These are phyloP conservation scores for Drosophila athabasca DNA, from an alignment of 1,140 invertebrate genomes.

Conservation along the genomic window DNA sequence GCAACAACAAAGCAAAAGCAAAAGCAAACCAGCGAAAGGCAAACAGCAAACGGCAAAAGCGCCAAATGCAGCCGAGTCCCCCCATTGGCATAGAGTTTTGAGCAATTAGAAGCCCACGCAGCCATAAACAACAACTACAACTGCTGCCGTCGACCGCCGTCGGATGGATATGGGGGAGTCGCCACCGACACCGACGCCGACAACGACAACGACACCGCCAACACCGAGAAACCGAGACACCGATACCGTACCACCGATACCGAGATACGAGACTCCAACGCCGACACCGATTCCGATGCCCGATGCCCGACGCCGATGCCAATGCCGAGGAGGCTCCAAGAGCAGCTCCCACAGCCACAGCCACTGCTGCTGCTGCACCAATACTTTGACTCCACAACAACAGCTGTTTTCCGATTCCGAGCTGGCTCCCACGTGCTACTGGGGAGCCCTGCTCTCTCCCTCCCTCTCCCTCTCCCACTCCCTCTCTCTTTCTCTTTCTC, in stretches of 20 bases:
- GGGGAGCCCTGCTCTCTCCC: constrained; percentile 32
- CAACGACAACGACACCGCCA: constrained; percentile 13
- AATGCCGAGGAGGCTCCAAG: constrained; percentile 6
- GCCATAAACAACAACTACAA: constrained; percentile 76
- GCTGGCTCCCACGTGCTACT: constrained; percentile 61
- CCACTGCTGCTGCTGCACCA: constrained; percentile 9
- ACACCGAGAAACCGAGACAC: constrained; percentile 1
- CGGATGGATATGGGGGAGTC: neutral
- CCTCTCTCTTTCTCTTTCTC: constrained; percentile 23
- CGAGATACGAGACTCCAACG: constrained; percentile 8
- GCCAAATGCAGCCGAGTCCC: constrained; percentile 77
- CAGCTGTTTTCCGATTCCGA: constrained; percentile 53
- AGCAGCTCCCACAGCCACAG: constrained; percentile 41
- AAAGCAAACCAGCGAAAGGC: too few relatives aligned
- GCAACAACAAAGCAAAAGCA: too few relatives aligned
- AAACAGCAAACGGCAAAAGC: constrained; percentile 48
- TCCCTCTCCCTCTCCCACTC: constrained; percentile 28
- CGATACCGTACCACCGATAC: neutral
- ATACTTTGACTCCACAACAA: constrained; percentile 26
- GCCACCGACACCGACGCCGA: too few relatives aligned
- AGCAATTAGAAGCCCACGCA: constrained; percentile 83
- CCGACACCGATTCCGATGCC: too few relatives aligned
- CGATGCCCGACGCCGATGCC: too few relatives aligned
- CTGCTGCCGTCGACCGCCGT: too few relatives aligned
- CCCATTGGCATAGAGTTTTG: constrained; percentile 81